Evolutionary conservation across 2,113 vertebrate genomes (phyloP), one percentile per base, ranked within the genome.

Genomic region (Plotosus lineatus): DNA sequence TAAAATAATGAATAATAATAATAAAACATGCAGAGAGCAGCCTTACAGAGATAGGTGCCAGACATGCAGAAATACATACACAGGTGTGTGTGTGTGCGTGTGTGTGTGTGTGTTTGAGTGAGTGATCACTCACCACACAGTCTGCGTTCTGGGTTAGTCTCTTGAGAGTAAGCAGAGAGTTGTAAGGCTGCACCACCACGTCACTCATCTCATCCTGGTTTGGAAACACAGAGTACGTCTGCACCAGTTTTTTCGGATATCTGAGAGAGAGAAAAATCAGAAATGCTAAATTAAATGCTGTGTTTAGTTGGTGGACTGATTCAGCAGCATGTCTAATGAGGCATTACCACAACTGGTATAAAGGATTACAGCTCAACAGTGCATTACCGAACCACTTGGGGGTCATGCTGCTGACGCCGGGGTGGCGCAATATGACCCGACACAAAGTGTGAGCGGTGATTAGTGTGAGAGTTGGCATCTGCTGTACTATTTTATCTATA

Each of bases 141-240:
- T 99, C 97, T 3, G 97, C 97, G 0, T 99, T 99, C 93, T 98
- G 97, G 6, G 97, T 99, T 90, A 99, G 94, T 87, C 98, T 94
- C 91, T 99, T 99, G 80, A 99, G 91, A 0, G 97, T 99, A 81
- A 99, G 94, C 75, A 99, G 92, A 0, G 97, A 99, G 92, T 99
- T 99, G 90, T 98, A 99, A 0, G 97, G 98, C 90, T 99, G 97
- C 26, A 99, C 97, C 0, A 99, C 98, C 53, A 99, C 97, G 1
- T 99, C 97, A 0, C 98, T 99, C 97, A 99, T 99, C 91, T 99
- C 98, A 1, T 99, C 96, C 91, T 98, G 97, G 91, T 97, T 98
- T 7, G 98, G 97, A 88, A 99, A 99, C 74, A 99, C 98, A 0
- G 97, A 99, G 86, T 99, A 99, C 0, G 97, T 99, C 94, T 99